These are phyloP conservation scores for Hyperopisus bebe DNA, from an alignment of 2,113 vertebrate species.

Conservation along the genomic window DNA sequence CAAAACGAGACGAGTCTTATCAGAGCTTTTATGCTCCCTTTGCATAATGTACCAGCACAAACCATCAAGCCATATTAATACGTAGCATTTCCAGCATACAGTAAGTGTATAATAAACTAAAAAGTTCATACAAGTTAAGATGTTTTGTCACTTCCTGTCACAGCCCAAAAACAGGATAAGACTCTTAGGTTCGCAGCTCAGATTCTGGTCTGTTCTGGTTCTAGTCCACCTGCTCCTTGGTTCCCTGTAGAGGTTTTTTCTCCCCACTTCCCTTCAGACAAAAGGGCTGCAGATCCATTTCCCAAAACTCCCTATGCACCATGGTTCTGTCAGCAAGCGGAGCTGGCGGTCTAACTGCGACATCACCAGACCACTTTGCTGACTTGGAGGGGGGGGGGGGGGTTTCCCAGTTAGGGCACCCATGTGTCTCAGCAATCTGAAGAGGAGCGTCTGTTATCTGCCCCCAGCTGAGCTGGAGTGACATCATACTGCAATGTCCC, in stretches of 20 bases:
- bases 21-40: background rate
- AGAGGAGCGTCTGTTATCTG: background rate
- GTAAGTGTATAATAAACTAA: background rate
- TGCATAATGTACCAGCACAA: background rate
- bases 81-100: background rate
- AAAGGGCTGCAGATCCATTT: background rate
- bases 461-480: background rate
- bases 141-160: background rate
- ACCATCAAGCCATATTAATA: background rate
- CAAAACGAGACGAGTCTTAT: background rate
- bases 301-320: too few relatives aligned
- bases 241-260: background rate
- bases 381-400: background rate
- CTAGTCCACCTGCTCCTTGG: background rate
- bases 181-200: background rate
- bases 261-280: background rate
- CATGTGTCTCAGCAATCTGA: background rate
- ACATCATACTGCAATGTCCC: background rate
- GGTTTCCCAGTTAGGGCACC: background rate
- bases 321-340: background rate
- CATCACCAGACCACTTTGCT: background rate
- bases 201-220: background rate
- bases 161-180: background rate
- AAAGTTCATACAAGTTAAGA: background rate
- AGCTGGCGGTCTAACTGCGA: background rate